Base-by-base conservation (phyloP, 2,797 vertebrate genomes). In the Podarcis lilfordi region DNA sequence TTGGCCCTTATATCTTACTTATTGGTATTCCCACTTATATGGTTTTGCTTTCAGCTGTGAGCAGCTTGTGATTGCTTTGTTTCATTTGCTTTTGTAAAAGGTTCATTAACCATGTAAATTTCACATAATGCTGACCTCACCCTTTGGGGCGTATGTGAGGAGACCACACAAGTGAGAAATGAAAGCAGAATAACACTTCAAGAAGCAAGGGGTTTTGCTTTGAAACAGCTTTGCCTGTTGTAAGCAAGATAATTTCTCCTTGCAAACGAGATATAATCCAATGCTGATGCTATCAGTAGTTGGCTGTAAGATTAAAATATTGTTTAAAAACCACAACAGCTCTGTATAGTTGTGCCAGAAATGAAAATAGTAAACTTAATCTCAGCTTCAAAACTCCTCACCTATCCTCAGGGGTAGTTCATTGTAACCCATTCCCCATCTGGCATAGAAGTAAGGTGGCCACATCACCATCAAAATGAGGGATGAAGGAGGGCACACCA, bases 301-400 rank as follows among this genome's bases (percentile, higher is more conserved):
- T 77, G 68, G 9, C 55, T 21, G 40, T 13, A 82, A 75, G 19
- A 35, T 55, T 75, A 84, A 88, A 77, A 82, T 40, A 69, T 37
- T 45, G 59, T 32, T 61, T 64, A 45, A 29, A 61, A 64, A 45
- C 8, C 21, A 76, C 64, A 79, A 9, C 40, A 50, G 40, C 77
- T 83, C 59, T 82, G 29, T 68, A 37, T 7, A 29, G 23, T 23
- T 83, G 43, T 78, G 74, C 19, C 74, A 83, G 25, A 69, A 83
- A 83, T 81, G 27, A 19, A 75, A 87, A 74, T 77, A 35, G 43
- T n/a, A 88, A 78, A 5, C 74, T 50, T 84, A 88, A 84, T n/a
- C 66, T 29, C 35, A 64, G 43, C 4, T 19, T 72, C 19, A 79
- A n/a, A 69, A 71, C 71, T 80, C 11, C 8, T 35, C 35, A 32